Evolutionary conservation across 1,140 invertebrate species (phyloP).

Genomic region (Coelopa frigida): DNA sequence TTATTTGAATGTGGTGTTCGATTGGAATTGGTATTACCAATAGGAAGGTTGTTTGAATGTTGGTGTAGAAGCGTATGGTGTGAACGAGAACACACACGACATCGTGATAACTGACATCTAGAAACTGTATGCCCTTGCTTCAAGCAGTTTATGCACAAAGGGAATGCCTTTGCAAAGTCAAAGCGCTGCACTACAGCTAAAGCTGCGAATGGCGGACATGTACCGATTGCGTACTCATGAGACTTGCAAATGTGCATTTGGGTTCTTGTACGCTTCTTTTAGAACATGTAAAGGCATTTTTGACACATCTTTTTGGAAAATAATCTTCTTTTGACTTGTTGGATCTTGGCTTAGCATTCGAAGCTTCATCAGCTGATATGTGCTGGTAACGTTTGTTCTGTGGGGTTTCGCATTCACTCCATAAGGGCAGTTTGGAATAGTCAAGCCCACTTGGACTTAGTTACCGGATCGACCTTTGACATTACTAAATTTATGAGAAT

Average conservation of each 20-base stretch:
- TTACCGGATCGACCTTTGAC: constrained; percentile 12
- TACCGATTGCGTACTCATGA: background rate
- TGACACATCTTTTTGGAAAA: background rate
- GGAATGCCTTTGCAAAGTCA: constrained; percentile 1
- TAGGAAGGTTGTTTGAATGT: background rate
- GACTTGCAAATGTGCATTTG: constrained; percentile 9
- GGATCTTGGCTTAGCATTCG: background rate
- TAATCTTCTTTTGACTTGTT: constrained; percentile 1
- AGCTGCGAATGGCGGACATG: background rate
- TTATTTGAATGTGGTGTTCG: no score
- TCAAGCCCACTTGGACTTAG: constrained; percentile 11
- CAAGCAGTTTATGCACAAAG: constrained; percentile 8
- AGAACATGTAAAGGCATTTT: background rate
- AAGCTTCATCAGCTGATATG: constrained; percentile 10
- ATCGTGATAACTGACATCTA: constrained; percentile 4
- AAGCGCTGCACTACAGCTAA: constrained; percentile 4
- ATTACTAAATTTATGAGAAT: constrained; percentile 10
- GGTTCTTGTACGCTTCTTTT: background rate
- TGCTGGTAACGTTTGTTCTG: constrained; percentile 11
- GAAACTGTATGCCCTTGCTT: constrained; percentile 6
- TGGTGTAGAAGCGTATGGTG: constrained; percentile 4
- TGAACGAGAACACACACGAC: constrained; percentile 2
- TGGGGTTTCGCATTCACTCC: constrained; percentile 6
- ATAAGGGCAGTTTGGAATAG: constrained; percentile 6
- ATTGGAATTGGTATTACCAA: background rate